phyloP scores from a whole-genome alignment of 2,797 vertebrate genomes.

The Centropyge bicolor region DNA sequence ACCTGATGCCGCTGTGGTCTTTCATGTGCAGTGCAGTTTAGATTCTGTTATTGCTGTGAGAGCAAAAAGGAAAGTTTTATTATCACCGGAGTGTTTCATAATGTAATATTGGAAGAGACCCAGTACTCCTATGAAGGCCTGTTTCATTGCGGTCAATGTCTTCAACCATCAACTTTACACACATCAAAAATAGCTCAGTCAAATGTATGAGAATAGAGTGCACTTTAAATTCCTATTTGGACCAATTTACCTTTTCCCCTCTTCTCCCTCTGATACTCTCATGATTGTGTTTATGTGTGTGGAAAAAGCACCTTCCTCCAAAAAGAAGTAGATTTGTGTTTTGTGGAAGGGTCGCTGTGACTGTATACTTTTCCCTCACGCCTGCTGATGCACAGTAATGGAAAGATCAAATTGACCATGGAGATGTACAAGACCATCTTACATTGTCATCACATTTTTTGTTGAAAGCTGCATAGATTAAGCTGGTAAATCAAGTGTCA shows the following conservation, averaged over 20 bases:
- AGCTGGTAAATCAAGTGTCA: constrained; percentile 45
- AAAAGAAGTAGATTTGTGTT: constrained; percentile 46
- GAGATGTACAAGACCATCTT: constrained; percentile 46
- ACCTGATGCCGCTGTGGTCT: constrained; percentile 64
- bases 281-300: constrained; percentile 54
- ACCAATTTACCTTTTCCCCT: constrained; percentile 59
- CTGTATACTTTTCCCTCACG: constrained; percentile 23
- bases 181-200: constrained; percentile 66
- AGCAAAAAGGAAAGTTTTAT: constrained; percentile 75
- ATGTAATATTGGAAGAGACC: constrained; percentile 71
- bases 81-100: constrained; percentile 69
- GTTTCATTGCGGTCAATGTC: constrained; percentile 68
- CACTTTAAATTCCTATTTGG: constrained; percentile 69
- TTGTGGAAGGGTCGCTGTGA: constrained; percentile 28
- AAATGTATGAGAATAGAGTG: constrained; percentile 64
- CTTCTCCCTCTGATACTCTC: constrained; percentile 42
- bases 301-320: constrained; percentile 54
- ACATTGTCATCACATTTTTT: constrained; percentile 47
- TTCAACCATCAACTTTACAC: constrained; percentile 69
- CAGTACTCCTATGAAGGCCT: constrained; percentile 61
- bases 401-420: constrained; percentile 63
- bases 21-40: constrained; percentile 57
- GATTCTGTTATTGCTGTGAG: constrained; percentile 69
- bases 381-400: constrained; percentile 55
- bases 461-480: constrained; percentile 52